Evolutionary conservation across 2,888 invertebrate species (phyloP), one percentile per base, ranked within the genome.

Genomic region (Melanostoma mellinum): DNA sequence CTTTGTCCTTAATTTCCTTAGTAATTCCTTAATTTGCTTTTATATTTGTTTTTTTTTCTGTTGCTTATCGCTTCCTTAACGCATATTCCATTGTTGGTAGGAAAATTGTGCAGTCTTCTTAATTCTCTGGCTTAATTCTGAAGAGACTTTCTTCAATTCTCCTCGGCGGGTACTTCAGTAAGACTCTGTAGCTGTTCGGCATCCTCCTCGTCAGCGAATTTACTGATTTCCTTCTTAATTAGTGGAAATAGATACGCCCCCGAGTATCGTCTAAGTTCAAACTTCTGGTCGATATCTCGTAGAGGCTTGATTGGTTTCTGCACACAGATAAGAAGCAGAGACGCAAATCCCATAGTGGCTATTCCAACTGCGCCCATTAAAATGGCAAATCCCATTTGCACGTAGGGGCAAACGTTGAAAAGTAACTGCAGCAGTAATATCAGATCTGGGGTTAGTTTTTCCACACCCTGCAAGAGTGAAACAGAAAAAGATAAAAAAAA

Each of bases 361-460:
- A 92, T 58, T 2, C 94, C 94, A 4, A 90, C 87, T 60, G 92
- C 58, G 79, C 93, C 88, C 42, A 93, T 89, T 0, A 92, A 48
- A n/a, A 92, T 90, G 61, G 92, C 91, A 0, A 92, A 42, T 0
- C 92, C 89, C 86, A 92, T 91, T 87, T 93, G 89, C 2, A 92
- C 86, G 0, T 93, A 91, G 0, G 94, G 94, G 0, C 92, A 92
- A 52, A 92, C 90, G 78, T 92, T 91, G 79, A 93, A 91, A 1
- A 93, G 91, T 0, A 93, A 88, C 30, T 91, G 91, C 0, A 93
- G 89, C 1, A 93, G 87, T 3, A 90, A 86, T 32, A 91, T 87
- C 3, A 94, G 88, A 0, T 90, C 88, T 36, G 90, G 86, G 0
- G 94, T 93, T 8, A 92, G 86, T 6, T 87, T 87, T 36, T 92